A percentile compares a stretch with the other conserved stretches of the same genome.
Evolutionary conservation across 2,888 invertebrate species (phyloP).

Genomic region (Himalopsyche kuldschensis): DNA sequence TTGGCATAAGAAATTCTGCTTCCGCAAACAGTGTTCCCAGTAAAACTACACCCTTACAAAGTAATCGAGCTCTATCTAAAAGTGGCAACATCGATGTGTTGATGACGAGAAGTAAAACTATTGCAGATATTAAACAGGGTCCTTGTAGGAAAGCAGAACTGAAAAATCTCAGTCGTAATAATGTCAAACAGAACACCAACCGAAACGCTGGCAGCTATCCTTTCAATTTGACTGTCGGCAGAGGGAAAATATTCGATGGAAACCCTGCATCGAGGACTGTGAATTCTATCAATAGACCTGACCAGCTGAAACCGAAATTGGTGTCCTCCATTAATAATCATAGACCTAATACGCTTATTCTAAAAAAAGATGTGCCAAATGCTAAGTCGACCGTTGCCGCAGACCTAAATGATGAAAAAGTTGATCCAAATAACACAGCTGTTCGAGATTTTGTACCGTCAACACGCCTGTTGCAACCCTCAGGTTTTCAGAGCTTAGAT

Average conservation of each 20-base stretch:
- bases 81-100: constrained; percentile 55
- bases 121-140: constrained; percentile 52
- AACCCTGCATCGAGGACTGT: constrained; percentile 43
- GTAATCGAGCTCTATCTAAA: constrained; percentile 45
- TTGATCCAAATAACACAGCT: not conserved
- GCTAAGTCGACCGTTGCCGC: not conserved
- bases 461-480: constrained; percentile 20
- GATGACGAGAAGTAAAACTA: constrained; percentile 54
- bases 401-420: constrained; percentile 13
- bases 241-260: constrained; percentile 54
- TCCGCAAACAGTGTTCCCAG: constrained; percentile 47
- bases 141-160: constrained; percentile 31
- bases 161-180: constrained; percentile 45
- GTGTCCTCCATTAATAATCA: not conserved
- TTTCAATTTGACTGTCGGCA: constrained; percentile 56
- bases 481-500: constrained; percentile 43
- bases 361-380: constrained; percentile 24
- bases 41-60: constrained; percentile 46
- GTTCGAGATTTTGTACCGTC: constrained; percentile 6
- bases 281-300: constrained; percentile 43
- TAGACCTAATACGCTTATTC: constrained; percentile 23
- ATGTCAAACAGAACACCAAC: constrained; percentile 42
- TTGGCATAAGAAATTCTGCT: constrained; percentile 38
- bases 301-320: constrained; percentile 21
- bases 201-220: constrained; percentile 56